Conservation (phyloP, 2,888 invertebrate genomes). For the Drosophila planitibia region DNA sequence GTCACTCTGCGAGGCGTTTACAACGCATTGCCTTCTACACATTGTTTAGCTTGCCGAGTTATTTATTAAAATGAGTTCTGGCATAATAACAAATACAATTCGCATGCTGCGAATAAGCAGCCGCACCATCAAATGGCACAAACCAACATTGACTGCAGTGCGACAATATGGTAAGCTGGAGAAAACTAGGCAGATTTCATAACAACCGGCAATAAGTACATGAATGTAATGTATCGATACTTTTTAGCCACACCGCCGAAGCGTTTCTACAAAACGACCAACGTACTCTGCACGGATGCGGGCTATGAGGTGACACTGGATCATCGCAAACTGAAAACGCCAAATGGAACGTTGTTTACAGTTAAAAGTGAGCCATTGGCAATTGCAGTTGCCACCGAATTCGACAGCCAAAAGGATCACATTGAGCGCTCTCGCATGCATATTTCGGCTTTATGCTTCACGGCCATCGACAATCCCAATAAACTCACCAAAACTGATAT, state of each 20-base stretch:
- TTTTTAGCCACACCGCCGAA: slow-evolving; percentile 86
- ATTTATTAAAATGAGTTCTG: slow-evolving; percentile 53
- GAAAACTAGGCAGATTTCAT: slow-evolving; percentile 47
- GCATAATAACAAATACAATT: slow-evolving; percentile 39
- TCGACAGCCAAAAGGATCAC: slow-evolving; percentile 93
- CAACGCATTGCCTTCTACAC: not conserved
- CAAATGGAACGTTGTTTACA: slow-evolving; percentile 91
- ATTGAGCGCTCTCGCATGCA: slow-evolving; percentile 95
- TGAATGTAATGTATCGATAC: slow-evolving; percentile 2
- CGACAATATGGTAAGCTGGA: slow-evolving; percentile 58
- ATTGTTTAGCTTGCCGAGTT: slow-evolving; percentile 7
- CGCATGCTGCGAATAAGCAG: slow-evolving; percentile 42
- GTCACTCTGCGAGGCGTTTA: slow-evolving; percentile 13
- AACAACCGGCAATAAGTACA: slow-evolving; percentile 38
- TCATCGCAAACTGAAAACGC: slow-evolving; percentile 95
- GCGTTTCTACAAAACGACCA: slow-evolving; percentile 91
- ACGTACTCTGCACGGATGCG: slow-evolving; percentile 89
- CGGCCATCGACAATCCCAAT: slow-evolving; percentile 96
- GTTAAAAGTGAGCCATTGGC: slow-evolving; percentile 95
- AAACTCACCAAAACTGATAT: slow-evolving; percentile 91
- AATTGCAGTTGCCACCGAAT: slow-evolving; percentile 96
- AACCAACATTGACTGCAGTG: slow-evolving; percentile 19
- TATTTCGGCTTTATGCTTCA: slow-evolving; percentile 95
- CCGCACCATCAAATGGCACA: slow-evolving; percentile 20
- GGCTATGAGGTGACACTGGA: slow-evolving; percentile 95